Base-by-base conservation (phyloP, 2,113 vertebrate species). In the Lucifuga dentata region DNA sequence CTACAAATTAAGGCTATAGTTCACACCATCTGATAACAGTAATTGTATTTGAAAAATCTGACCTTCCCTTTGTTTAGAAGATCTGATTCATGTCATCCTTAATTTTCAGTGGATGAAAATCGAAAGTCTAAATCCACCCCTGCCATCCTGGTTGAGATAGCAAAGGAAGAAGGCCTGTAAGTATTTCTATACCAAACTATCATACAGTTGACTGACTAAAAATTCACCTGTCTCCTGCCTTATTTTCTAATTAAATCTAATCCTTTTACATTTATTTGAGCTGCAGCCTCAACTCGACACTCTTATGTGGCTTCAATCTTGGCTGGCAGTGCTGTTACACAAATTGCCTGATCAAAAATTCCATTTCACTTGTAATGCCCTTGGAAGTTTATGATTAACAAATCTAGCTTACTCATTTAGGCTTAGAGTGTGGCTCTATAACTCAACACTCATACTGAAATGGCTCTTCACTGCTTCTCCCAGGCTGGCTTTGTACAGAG, bases 101-200 rank as follows among this genome's bases (percentile, higher is more conserved):
- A 12, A 12, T 38, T 83, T 85, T 49, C 68, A 94, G 93, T 94
- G 87, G 93, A 94, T 71, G 93, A 93, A 51, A 91, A 77, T 62
- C 78, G 93, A 16, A 93, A 90, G 50, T 78, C 93, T 0, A 86
- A 84, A 8, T 91, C 92, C 1, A 94, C 93, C 7, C 92, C 91
- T 0, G 7, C 91, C 63, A 93, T 94, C 60, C 78, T 94, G 83
- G 88, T 90, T 41, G 92, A 94, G 76, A 94, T 94, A 1, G 89
- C 80, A 13, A 92, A 91, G 48, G 93, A 94, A 69, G 93, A 94
- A 69, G 93, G 93, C 44, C 15, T 94, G 93, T 94, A 83, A 88
- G 93, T 90, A 35, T 1, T 26, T 29, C 10, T 17, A 2, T 40
- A n/a, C 3, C 4, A n/a, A 10, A 12, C 1, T 59, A 20, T 58